Percentiles rank a stretch among this genome's conserved stretches.
Conservation (phyloP, 2,113 vertebrate genomes). For the Ailuropoda melanoleuca region DNA sequence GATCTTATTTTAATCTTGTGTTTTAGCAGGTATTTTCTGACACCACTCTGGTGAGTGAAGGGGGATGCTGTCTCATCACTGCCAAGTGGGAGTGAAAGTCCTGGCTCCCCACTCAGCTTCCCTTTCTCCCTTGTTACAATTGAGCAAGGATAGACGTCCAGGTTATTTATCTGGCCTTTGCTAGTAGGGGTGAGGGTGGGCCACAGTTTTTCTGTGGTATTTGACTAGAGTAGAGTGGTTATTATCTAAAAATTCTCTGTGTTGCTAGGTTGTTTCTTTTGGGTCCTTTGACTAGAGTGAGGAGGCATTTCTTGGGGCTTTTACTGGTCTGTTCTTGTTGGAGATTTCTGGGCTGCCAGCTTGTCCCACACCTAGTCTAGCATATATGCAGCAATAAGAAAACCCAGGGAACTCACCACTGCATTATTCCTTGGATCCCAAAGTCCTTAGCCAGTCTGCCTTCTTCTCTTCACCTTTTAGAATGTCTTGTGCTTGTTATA, state of each 20-base stretch:
- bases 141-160: neutral
- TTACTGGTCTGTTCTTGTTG: neutral
- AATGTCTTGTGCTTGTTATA: neutral
- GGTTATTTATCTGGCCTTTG: neutral
- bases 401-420: neutral
- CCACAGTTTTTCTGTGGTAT: neutral
- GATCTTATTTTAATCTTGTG: neutral
- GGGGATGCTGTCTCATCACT: neutral
- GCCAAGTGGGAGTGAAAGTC: neutral
- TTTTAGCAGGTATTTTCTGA: slow-evolving; percentile 34
- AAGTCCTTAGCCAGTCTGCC: neutral
- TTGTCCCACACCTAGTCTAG: neutral
- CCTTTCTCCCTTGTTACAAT: neutral
- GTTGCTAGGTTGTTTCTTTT: slow-evolving; percentile 14
- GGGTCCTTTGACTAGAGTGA: neutral
- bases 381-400: slow-evolving; percentile 30
- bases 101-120: neutral
- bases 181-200: neutral
- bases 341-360: neutral
- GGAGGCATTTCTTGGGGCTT: neutral
- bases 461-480: neutral
- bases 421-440: neutral
- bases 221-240: neutral
- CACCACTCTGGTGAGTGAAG: neutral
- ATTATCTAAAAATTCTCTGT: slow-evolving; percentile 22